Evolutionary conservation across 2,797 vertebrate genomes (phyloP), one percentile per base, ranked within the genome.

Genomic region (Spizella passerina): DNA sequence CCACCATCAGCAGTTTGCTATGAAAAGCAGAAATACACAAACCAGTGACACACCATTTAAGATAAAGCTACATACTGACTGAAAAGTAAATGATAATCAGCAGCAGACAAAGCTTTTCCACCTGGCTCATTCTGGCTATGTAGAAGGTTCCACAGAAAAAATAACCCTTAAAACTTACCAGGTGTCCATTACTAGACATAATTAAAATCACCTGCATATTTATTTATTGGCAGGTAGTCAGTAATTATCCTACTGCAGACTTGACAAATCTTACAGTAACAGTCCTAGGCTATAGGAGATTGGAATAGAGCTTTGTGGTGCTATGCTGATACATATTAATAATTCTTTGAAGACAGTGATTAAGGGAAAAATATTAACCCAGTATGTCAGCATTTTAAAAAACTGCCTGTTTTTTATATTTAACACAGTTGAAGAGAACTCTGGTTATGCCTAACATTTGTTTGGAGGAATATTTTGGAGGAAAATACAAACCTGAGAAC

Each of bases 41-140:
- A 41, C 2, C 2, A 12, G 3, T 49, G 14, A 22, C 3, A 13
- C 0, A 1, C 4, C 8, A 12, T 29, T 44, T 18, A 44, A 53
- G 12, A 63, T 47, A 34, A 44, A 50, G 11, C 22, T 36, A 44
- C 21, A n/a, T n/a, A 13, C 0, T 14, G 49, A 47, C n/a, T 63
- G 23, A 22, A 39, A 41, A 44, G 11, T 36, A 30, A 39, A 3
- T 22, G 14, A 30, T 4, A 4, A 34, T 20, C 4, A 0, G 11
- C 5, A 0, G 13, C 5, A 15, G 34, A 7, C 10, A 16, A 30
- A 69, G 41, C 7, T 69, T 43, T 72, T 52, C 29, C 11, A 23
- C 2, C 0, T 39, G 44, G 9, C 26, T 66, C 10, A 3, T 36
- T 60, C 23, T 66, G 20, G 10, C 2, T 26, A 10, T 3, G n/a